A percentile compares a stretch with the other conserved stretches of the same genome.
These are phyloP conservation scores for Chionoecetes opilio DNA, from an alignment of 1,140 invertebrate species.

Conservation along the genomic window DNA sequence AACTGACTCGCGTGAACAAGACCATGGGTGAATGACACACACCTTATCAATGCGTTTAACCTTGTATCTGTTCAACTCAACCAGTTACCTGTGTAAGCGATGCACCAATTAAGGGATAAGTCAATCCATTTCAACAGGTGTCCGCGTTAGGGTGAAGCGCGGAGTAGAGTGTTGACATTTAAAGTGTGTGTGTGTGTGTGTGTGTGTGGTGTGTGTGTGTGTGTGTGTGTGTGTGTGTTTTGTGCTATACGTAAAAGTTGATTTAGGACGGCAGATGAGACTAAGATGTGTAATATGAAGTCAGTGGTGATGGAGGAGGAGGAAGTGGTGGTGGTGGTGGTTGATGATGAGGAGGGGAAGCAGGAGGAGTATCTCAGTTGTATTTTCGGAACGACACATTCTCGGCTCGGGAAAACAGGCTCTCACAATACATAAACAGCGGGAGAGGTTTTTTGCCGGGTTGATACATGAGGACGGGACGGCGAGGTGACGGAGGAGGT, in stretches of 20 bases:
- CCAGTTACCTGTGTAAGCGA: conserved; percentile 2
- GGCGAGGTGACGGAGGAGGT: not conserved
- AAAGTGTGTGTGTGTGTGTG: not conserved
- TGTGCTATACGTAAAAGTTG: not conserved
- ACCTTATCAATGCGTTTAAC: not conserved
- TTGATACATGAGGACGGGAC: not conserved
- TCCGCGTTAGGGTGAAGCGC: not conserved
- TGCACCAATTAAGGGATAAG: not conserved
- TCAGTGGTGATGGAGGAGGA: not conserved
- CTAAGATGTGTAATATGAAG: not conserved
- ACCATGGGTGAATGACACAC: no score
- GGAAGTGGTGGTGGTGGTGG: not conserved
- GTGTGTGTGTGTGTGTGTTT: not conserved
- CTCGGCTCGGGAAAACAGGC: not conserved
- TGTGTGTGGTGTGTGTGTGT: conserved; percentile 18
- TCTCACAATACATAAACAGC: conserved; percentile 29
- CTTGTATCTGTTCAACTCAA: not conserved
- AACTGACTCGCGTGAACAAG: no score
- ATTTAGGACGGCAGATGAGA: not conserved
- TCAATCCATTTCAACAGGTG: not conserved
- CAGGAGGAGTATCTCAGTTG: not conserved
- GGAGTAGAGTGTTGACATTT: not conserved
- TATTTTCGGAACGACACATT: not conserved
- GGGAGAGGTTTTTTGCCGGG: not conserved
- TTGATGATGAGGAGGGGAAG: not conserved